A percentile compares a stretch with the other conserved stretches of the same genome.
Conservation (phyloP, 2,888 invertebrate species). For the Lithophane leautieri region DNA sequence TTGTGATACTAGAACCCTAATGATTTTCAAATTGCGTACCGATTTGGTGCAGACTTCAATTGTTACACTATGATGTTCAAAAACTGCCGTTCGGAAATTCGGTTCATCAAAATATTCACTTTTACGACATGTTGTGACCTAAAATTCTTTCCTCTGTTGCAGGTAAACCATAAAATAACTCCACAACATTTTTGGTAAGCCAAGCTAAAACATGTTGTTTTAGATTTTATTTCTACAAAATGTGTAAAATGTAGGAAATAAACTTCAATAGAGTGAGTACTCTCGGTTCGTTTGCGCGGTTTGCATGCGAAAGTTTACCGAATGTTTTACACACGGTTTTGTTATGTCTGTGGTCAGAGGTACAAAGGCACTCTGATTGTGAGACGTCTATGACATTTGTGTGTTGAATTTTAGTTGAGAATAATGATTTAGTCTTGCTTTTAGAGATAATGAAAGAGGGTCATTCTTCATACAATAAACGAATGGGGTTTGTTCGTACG, state of each 20-base stretch:
- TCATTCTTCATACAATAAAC: not conserved
- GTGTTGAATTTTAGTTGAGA: not conserved
- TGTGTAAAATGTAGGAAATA: slow-evolving; percentile 42
- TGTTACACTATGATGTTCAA: no score
- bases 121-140: slow-evolving; percentile 32
- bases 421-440: not conserved
- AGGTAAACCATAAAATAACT: slow-evolving; percentile 53
- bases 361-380: slow-evolving; percentile 46
- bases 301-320: slow-evolving; percentile 52
- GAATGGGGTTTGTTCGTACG: not conserved
- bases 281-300: slow-evolving; percentile 54
- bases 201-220: slow-evolving; percentile 39
- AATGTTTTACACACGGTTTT: slow-evolving; percentile 44
- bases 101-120: not conserved
- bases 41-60: not conserved
- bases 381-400: not conserved
- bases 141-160: slow-evolving; percentile 52
- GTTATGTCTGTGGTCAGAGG: slow-evolving; percentile 21
- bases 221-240: slow-evolving; percentile 45
- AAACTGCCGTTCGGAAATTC: no score
- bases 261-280: slow-evolving; percentile 52
- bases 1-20: not conserved
- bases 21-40: not conserved
- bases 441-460: not conserved
- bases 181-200: slow-evolving; percentile 54